Percentiles rank a stretch among this genome's conserved stretches.
phyloP scores from a whole-genome alignment of 2,113 vertebrate species.

The Callaeas wilsoni region DNA sequence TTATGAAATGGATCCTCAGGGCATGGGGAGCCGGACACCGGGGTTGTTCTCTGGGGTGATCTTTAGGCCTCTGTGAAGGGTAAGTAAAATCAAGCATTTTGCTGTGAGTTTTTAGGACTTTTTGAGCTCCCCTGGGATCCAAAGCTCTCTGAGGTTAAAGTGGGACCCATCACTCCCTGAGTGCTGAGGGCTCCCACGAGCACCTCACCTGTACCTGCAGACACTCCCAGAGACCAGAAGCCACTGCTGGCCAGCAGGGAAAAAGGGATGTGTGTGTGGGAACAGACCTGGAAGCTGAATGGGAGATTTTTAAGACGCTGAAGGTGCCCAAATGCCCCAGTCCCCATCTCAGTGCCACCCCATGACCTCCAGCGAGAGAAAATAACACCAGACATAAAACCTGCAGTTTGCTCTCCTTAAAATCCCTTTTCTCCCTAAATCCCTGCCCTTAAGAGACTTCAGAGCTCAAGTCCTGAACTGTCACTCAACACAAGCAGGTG shows the following conservation, averaged over 20 bases:
- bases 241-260: not conserved
- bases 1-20: not conserved
- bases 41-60: accelerated
- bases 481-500: not conserved
- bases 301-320: not conserved
- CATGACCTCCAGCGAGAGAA: not conserved
- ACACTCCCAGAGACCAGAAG: not conserved
- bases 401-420: not conserved
- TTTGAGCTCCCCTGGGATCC: not conserved
- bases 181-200: not conserved
- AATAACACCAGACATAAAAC: not conserved
- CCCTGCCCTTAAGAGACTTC: not conserved
- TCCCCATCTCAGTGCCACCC: not conserved
- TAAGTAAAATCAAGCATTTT: not conserved
- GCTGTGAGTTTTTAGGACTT: not conserved
- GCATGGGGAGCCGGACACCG: accelerated
- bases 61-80: not conserved
- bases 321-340: not conserved
- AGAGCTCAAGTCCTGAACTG: not conserved
- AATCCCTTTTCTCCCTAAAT: not conserved
- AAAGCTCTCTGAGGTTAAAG: not conserved
- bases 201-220: not conserved
- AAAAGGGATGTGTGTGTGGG: too few relatives aligned
- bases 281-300: not conserved
- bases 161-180: accelerated